Evolutionary conservation across 2,888 invertebrate species (phyloP).

Genomic region (Lymantria monacha): DNA sequence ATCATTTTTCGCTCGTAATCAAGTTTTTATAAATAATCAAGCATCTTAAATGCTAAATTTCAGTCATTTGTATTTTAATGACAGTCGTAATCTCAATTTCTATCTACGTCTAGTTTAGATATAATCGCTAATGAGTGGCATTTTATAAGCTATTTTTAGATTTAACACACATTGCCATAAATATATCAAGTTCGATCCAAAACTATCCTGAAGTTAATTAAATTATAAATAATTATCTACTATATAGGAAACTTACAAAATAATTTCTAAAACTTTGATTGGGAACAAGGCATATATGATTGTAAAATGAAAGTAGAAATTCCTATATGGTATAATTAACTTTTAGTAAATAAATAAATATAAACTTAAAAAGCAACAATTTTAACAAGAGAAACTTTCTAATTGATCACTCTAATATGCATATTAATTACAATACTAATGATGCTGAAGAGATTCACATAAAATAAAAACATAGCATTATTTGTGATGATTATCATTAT

Average conservation of each 20-base stretch:
- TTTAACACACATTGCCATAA: slow-evolving; percentile 7
- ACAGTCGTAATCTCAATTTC: no score
- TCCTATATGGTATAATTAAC: slow-evolving; percentile 12
- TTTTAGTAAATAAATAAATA: slow-evolving; percentile 16
- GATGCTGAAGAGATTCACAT: slow-evolving; percentile 8
- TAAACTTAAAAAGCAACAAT: slow-evolving; percentile 11
- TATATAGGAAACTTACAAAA: slow-evolving; percentile 3
- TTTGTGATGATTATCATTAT: slow-evolving; percentile 61
- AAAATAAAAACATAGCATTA: slow-evolving; percentile 19
- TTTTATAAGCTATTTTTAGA: not conserved
- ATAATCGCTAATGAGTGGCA: not conserved
- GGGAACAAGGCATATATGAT: slow-evolving; percentile 10
- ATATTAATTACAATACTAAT: slow-evolving; percentile 15
- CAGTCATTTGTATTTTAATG: no score
- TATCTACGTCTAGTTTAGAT: no score
- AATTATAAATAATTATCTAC: slow-evolving; percentile 4
- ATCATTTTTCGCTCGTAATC: no score
- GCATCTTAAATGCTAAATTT: no score
- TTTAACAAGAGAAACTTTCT: slow-evolving; percentile 11
- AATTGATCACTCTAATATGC: slow-evolving; percentile 14
- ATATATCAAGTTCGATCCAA: slow-evolving; percentile 9
- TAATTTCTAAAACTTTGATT: slow-evolving; percentile 5
- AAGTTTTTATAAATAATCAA: no score
- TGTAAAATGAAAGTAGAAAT: slow-evolving; percentile 21
- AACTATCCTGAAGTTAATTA: slow-evolving; percentile 2